Base-by-base conservation (phyloP, 2,113 vertebrate genomes). In the Mesoclemmys tuberculata region DNA sequence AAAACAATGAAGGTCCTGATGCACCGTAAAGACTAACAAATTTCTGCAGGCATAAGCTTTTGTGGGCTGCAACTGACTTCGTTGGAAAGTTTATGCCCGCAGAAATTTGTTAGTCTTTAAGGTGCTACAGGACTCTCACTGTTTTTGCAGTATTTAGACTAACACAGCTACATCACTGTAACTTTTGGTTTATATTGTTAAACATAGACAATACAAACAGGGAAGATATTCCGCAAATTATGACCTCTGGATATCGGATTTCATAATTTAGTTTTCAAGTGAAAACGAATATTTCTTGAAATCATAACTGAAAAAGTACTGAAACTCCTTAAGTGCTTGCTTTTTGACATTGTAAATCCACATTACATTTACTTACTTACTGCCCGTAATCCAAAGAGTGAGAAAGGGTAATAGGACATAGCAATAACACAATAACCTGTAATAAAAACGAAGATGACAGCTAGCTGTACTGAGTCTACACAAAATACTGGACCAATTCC, bases 341-440 rank as follows among this genome's bases (percentile, higher is more conserved):
- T 38, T 13, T 46, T 78, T 85, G 80, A 54, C 38, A 10, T 84
- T 35, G 19, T 38, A 77, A 56, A 79, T 83, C 2, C 0, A 0
- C 26, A 31, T 81, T 84, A 82, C 61, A n/a, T 74, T 93, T 64
- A 64, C 61, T 81, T 85, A 6, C 18, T 4, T 64, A 18, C 35
- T n/a, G 82, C 22, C 44, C 41, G 0, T 1, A 14, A 55, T 82
- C 41, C 0, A 0, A 46, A 21, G 0, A 0, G 79, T 13, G 81
- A 35, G 86, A 90, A 48, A 41, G 35, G 35, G 46, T 49, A 56
- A 88, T 27, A 56, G 71, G 35, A 74, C 27, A 74, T 14, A 27
- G 54, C 58, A 22, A 8, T 41, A 24, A 8, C 75, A 12, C 44
- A 61, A 38, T 77, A 82, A 83, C 52, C 54, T 51, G 49, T 46